Conservation (phyloP, 2,113 vertebrate species). For the Proteles cristata region DNA sequence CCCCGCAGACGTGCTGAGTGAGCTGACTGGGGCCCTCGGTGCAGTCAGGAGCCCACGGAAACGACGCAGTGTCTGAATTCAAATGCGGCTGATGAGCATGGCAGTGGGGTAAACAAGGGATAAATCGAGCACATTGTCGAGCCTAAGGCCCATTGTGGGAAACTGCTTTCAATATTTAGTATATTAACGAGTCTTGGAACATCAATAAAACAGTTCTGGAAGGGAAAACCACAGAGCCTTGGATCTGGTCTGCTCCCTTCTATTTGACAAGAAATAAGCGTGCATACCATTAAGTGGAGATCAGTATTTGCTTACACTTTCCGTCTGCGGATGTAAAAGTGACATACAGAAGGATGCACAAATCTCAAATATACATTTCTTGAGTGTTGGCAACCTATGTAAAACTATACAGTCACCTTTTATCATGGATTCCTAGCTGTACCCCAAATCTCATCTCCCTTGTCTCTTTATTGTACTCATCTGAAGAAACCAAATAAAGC, state of each 20-base stretch:
- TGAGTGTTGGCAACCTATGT: background rate
- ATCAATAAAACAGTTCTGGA: background rate
- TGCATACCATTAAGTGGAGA: background rate
- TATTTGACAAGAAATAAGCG: background rate
- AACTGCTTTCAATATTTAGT: background rate
- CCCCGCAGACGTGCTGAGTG: accelerated
- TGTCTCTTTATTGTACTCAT: background rate
- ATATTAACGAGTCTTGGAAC: background rate
- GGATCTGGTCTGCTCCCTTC: background rate
- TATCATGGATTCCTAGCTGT: background rate
- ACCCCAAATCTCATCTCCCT: background rate
- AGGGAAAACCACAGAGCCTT: background rate
- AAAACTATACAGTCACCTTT: background rate
- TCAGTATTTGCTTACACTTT: background rate
- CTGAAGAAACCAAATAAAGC: background rate
- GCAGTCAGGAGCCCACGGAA: background rate
- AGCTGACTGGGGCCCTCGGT: background rate
- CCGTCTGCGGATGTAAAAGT: background rate
- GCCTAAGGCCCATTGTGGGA: background rate
- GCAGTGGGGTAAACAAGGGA: background rate
- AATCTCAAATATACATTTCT: background rate
- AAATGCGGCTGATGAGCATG: background rate
- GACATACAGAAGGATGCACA: background rate
- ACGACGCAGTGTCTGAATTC: background rate
- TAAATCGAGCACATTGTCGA: background rate